Evolutionary conservation across 2,888 invertebrate genomes (phyloP).

Genomic region (Danaus chrysippus): DNA sequence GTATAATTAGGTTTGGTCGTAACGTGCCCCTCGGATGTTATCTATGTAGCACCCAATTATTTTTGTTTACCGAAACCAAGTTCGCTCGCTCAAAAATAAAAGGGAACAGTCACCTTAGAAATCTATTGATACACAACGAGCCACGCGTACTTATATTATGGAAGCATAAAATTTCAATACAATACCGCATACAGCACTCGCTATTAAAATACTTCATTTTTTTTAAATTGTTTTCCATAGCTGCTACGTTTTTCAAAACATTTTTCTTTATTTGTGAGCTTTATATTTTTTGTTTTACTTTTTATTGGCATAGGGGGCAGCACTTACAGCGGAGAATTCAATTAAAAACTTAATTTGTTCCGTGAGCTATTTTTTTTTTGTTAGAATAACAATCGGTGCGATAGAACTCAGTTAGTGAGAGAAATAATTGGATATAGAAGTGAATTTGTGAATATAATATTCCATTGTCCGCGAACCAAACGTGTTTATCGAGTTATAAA

Average conservation of each 20-base stretch:
- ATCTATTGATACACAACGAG: background rate
- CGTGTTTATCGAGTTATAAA: slow-evolving; percentile 10
- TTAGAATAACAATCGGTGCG: slow-evolving; percentile 17
- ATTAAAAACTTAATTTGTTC: slow-evolving; percentile 31
- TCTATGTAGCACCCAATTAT: slow-evolving; percentile 7
- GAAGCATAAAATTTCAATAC: background rate
- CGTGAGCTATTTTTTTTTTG: slow-evolving; percentile 23
- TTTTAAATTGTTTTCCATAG: background rate
- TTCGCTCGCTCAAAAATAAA: background rate
- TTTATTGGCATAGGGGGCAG: slow-evolving; percentile 14
- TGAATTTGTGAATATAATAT: slow-evolving; percentile 25
- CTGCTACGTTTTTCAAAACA: background rate
- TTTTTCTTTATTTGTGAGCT: slow-evolving; percentile 4
- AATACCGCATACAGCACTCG: background rate
- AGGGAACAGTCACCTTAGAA: slow-evolving; percentile 1
- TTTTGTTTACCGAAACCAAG: background rate
- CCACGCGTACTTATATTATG: background rate
- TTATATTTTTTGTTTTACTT: background rate
- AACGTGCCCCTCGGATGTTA: background rate
- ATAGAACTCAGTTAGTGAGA: slow-evolving; percentile 23
- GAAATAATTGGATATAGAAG: slow-evolving; percentile 25
- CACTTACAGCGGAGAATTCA: slow-evolving; percentile 28
- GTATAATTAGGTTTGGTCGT: slow-evolving; percentile 5
- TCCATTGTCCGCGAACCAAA: slow-evolving; percentile 13
- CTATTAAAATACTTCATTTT: background rate